Percentiles rank a stretch among this genome's conserved stretches.
Conservation (phyloP, 2,113 vertebrate species). For the Tragelaphus strepsiceros region DNA sequence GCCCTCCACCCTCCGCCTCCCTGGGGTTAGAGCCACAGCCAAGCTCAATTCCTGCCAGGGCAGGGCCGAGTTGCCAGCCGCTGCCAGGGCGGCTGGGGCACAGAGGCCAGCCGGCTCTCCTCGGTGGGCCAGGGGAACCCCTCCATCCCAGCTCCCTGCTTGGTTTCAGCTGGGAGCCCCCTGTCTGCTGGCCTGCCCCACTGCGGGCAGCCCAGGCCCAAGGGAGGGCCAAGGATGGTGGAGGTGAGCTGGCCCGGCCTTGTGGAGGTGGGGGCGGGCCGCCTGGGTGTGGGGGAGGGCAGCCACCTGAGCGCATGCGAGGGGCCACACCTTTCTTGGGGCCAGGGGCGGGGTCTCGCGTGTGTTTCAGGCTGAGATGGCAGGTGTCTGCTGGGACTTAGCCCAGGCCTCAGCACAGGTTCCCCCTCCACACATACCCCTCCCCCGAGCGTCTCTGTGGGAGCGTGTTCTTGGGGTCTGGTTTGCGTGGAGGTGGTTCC, state of each 20-base stretch:
- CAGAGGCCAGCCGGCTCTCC: background rate
- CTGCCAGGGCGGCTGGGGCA: background rate
- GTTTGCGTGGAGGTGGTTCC: background rate
- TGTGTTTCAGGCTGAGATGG: background rate
- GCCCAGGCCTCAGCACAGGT: background rate
- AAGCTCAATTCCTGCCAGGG: background rate
- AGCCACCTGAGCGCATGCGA: background rate
- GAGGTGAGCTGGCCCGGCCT: constrained; percentile 24
- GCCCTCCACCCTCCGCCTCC: background rate
- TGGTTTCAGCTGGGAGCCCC: background rate
- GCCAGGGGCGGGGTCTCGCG: background rate
- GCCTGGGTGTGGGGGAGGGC: too few species aligned
- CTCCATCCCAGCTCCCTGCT: background rate
- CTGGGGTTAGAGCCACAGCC: background rate
- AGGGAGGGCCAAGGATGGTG: background rate
- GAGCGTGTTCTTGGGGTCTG: background rate
- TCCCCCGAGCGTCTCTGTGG: background rate
- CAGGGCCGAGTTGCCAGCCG: background rate
- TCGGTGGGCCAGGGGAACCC: background rate
- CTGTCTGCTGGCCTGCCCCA: background rate
- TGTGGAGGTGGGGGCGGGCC: background rate
- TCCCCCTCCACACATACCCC: background rate
- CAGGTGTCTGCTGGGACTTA: background rate
- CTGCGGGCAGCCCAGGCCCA: background rate
- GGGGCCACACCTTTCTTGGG: background rate